These are phyloP conservation scores for Percina caprodes DNA, from an alignment of 2,113 vertebrate genomes.

Conservation along the genomic window DNA sequence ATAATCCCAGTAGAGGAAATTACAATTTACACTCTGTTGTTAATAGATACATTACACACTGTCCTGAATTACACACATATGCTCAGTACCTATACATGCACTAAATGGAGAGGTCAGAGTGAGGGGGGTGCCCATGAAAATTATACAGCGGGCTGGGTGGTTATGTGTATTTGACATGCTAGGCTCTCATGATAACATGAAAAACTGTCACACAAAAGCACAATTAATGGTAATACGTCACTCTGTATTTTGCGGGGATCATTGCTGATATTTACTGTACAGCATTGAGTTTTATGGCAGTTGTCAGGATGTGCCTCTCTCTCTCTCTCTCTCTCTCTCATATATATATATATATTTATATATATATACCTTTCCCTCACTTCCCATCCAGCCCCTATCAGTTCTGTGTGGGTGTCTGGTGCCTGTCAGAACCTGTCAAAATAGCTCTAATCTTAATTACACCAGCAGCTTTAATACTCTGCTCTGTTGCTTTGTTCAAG, in stretches of 20 bases:
- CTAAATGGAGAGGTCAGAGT: too few relatives aligned
- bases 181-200: constrained; percentile 29
- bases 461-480: constrained; percentile 51
- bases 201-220: constrained; percentile 41
- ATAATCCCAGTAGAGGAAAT: too few relatives aligned
- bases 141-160: not conserved
- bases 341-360: too few relatives aligned
- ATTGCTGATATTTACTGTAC: constrained; percentile 11
- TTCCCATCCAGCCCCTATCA: constrained; percentile 16
- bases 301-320: constrained; percentile 34
- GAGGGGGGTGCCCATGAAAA: too few relatives aligned
- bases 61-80: too few relatives aligned
- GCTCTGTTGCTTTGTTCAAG: constrained; percentile 29
- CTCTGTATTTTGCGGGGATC: constrained; percentile 10
- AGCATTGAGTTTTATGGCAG: constrained; percentile 38
- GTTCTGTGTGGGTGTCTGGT: constrained; percentile 55
- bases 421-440: constrained; percentile 63
- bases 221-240: constrained; percentile 38
- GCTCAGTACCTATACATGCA: too few relatives aligned
- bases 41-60: too few relatives aligned
- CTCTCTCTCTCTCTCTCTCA: constrained; percentile 16
- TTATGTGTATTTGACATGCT: constrained; percentile 45
- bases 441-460: constrained; percentile 62
- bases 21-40: too few relatives aligned
- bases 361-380: too few relatives aligned